These are phyloP conservation scores for Delphinus delphis DNA, from an alignment of 2,113 vertebrate genomes.

Conservation along the genomic window DNA sequence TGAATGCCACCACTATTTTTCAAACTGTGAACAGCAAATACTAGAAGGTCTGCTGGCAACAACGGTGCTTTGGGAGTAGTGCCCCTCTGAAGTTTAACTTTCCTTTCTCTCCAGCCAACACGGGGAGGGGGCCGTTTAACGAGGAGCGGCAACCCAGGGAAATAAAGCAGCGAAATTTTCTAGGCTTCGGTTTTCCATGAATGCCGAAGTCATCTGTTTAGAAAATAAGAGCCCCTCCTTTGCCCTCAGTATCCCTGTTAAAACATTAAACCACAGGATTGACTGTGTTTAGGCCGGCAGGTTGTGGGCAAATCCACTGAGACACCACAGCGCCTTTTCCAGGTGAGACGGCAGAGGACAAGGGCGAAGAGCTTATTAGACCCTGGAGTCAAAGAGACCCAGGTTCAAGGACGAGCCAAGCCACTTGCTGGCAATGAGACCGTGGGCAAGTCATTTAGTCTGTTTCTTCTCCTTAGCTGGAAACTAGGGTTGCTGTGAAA, in stretches of 20 bases:
- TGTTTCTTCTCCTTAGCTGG: neutral
- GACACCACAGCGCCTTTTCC: neutral
- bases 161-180: neutral
- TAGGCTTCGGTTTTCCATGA: neutral
- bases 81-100: neutral
- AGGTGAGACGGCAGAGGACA: neutral
- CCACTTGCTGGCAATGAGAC: rapidly evolving
- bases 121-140: neutral
- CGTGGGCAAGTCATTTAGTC: neutral
- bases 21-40: conserved; percentile 24
- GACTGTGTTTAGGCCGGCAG: conserved; percentile 15
- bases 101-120: neutral
- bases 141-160: neutral
- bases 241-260: neutral
- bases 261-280: conserved; percentile 18
- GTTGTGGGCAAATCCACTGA: neutral
- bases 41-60: neutral
- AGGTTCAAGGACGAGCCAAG: neutral
- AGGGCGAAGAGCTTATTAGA: neutral
- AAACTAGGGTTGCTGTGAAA: neutral
- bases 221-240: conserved; percentile 53
- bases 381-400: neutral
- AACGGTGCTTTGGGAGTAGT: neutral
- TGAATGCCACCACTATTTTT: conserved; percentile 13
- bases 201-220: conserved; percentile 57